Evolutionary conservation across 1,140 invertebrate species (phyloP).

Genomic region (Ceratoteleas bidentatus): DNA sequence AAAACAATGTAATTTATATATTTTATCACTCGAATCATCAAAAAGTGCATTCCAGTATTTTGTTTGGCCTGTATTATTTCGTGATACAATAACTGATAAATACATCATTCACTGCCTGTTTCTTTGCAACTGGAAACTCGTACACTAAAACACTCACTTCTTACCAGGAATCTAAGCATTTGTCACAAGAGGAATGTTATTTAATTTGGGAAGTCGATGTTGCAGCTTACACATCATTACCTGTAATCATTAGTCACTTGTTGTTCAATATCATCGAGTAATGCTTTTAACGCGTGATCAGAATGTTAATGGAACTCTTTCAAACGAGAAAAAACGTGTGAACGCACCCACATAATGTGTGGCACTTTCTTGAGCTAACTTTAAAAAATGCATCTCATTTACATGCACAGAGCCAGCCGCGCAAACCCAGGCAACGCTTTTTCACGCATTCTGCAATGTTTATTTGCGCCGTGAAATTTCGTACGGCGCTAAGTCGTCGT

Average conservation of each 20-base stretch:
- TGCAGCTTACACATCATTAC: slow-evolving; percentile 40
- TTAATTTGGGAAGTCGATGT: slow-evolving; percentile 36
- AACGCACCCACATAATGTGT: slow-evolving; percentile 33
- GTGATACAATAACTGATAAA: background rate
- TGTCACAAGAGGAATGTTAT: slow-evolving; percentile 25
- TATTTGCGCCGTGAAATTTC: background rate
- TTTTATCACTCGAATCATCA: background rate
- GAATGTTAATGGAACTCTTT: slow-evolving; percentile 60
- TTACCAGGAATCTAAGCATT: background rate
- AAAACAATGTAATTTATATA: background rate
- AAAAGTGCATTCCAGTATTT: background rate
- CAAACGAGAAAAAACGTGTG: slow-evolving; percentile 16
- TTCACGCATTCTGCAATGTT: background rate
- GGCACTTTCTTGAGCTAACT: slow-evolving; percentile 37
- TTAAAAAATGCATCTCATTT: slow-evolving; percentile 46
- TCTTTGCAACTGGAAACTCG: background rate
- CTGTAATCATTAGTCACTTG: slow-evolving; percentile 75
- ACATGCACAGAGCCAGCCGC: slow-evolving; percentile 17
- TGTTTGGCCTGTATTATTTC: background rate
- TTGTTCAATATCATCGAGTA: slow-evolving; percentile 72
- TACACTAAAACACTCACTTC: background rate
- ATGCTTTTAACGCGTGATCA: slow-evolving; percentile 45
- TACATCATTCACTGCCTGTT: background rate
- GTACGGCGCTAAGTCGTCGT: no score
- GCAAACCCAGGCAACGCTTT: background rate